Percentiles rank a stretch among this genome's conserved stretches.
Evolutionary conservation across 2,797 vertebrate genomes (phyloP).

Genomic region (Leucoraja ocellata): DNA sequence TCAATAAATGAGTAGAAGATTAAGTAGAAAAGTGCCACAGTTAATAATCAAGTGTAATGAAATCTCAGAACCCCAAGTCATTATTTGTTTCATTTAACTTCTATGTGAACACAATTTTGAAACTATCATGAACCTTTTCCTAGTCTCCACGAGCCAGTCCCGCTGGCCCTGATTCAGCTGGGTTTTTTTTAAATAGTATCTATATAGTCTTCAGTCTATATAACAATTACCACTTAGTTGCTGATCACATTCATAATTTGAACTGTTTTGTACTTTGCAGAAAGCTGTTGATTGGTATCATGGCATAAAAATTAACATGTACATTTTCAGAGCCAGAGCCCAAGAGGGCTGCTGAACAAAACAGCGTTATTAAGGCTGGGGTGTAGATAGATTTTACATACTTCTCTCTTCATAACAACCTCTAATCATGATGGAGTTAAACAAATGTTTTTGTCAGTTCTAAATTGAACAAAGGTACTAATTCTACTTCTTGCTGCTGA

Average conservation of each 20-base stretch:
- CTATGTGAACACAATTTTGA: neutral
- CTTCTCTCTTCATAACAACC: neutral
- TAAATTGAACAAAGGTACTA: neutral
- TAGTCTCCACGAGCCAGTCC: neutral
- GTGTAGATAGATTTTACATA: neutral
- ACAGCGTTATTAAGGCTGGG: neutral
- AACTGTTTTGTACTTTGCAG: neutral
- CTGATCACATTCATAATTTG: neutral
- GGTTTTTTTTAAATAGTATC: neutral
- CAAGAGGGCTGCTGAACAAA: neutral
- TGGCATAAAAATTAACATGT: neutral
- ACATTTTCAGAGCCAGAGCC: neutral
- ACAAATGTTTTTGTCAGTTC: neutral
- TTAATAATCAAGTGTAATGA: constrained; percentile 1
- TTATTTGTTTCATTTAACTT: neutral
- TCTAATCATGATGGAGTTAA: neutral
- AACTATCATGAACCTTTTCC: neutral
- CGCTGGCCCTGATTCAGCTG: neutral
- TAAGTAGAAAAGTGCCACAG: neutral
- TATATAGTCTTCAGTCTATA: neutral
- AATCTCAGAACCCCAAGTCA: neutral
- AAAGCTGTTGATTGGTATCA: neutral
- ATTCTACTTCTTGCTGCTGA: neutral
- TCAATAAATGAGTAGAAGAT: neutral
- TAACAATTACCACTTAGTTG: neutral